Percentiles rank a stretch among this genome's conserved stretches.
phyloP scores from a whole-genome alignment of 2,797 vertebrate genomes.

The Schizopygopsis pylzovi region DNA sequence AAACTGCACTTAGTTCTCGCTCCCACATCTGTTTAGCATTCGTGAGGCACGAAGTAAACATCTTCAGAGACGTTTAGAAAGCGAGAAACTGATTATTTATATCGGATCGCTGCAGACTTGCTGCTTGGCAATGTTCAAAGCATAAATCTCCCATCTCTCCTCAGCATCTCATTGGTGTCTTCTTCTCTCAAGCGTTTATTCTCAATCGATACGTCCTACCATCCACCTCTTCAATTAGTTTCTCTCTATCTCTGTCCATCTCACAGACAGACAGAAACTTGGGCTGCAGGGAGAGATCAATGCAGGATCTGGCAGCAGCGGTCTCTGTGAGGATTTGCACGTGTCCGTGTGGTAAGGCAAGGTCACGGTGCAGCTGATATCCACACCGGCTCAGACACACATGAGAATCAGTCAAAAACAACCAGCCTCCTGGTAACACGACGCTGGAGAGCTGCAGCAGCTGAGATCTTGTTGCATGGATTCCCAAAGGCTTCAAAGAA shows the following conservation, averaged over 20 bases:
- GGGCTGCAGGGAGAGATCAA: slow-evolving; percentile 6
- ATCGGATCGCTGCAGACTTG: neutral
- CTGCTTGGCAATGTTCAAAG: neutral
- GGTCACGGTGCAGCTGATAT: slow-evolving; percentile 22
- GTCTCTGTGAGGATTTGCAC: neutral
- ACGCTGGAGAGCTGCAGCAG: neutral
- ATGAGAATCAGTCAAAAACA: slow-evolving; percentile 13
- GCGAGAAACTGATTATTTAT: neutral
- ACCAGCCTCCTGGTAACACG: slow-evolving; percentile 3
- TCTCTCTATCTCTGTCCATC: slow-evolving; percentile 32
- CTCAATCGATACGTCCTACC: slow-evolving; percentile 38
- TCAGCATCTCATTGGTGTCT: slow-evolving; percentile 13
- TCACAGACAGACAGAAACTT: slow-evolving; percentile 21
- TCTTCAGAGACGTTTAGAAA: slow-evolving; percentile 10
- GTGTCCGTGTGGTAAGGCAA: slow-evolving; percentile 27
- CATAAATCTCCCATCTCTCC: slow-evolving; percentile 17
- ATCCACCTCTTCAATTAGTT: slow-evolving; percentile 32
- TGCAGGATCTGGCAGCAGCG: neutral
- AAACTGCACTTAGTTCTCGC: neutral
- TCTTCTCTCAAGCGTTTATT: slow-evolving; percentile 7
- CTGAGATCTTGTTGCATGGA: slow-evolving; percentile 34
- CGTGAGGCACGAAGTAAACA: neutral
- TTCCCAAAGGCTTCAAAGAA: slow-evolving; percentile 37
- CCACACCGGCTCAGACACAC: slow-evolving; percentile 32
- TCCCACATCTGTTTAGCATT: slow-evolving; percentile 1